Conservation (phyloP, 2,113 vertebrate genomes). For the Neodon shergylaensis region DNA sequence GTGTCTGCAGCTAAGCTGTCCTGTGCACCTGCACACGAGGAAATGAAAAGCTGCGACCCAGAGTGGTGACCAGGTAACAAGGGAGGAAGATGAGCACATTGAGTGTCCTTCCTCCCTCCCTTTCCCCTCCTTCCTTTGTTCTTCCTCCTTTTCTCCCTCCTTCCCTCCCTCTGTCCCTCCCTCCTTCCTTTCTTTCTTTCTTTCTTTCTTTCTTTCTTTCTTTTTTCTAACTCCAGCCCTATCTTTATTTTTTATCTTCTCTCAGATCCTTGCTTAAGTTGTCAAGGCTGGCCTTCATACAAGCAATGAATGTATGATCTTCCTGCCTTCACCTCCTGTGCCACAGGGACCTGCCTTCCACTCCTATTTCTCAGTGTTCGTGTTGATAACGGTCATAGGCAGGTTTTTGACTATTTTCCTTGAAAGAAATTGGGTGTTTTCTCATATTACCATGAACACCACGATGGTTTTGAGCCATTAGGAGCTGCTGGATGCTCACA, state of each 20-base stretch:
- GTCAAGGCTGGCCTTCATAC: neutral
- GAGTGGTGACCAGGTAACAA: neutral
- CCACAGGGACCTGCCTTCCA: neutral
- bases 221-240: neutral
- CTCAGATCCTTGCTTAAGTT: neutral
- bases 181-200: too few species aligned
- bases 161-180: too few species aligned
- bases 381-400: neutral
- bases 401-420: neutral
- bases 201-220: too few species aligned
- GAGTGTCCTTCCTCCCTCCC: neutral
- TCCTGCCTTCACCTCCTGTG: neutral
- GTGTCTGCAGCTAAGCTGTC: fast-evolving
- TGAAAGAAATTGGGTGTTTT: neutral
- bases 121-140: fast-evolving
- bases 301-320: neutral
- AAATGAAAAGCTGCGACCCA: fast-evolving
- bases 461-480: neutral
- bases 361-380: neutral
- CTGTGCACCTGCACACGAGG: fast-evolving
- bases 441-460: neutral
- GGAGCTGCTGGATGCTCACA: neutral
- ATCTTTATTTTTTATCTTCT: neutral
- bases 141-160: fast-evolving
- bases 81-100: neutral